phyloP scores from a whole-genome alignment of 2,797 vertebrate genomes.

The Pantherophis vulpinus region DNA sequence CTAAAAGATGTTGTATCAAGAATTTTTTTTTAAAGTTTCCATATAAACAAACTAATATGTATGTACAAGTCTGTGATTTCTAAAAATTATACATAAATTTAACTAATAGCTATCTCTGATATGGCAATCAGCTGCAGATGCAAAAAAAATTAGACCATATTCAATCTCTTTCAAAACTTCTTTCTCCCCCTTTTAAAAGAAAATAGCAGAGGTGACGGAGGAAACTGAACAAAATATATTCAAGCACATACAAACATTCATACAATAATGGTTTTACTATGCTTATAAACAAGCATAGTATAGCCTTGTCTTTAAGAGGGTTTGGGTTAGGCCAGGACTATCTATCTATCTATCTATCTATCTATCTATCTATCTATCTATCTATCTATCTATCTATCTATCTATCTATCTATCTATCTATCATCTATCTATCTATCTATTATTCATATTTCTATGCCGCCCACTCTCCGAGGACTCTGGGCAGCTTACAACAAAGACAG shows the following conservation, averaged over 20 bases:
- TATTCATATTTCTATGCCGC: no score
- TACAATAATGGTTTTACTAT: neutral
- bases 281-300: neutral
- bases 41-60: neutral
- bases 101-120: neutral
- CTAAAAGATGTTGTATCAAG: neutral
- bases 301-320: neutral
- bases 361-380: no score
- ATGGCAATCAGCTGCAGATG: neutral
- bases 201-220: neutral
- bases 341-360: no score
- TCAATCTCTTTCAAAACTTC: neutral
- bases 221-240: neutral
- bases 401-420: no score
- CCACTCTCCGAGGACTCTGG: no score
- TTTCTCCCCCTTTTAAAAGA: neutral
- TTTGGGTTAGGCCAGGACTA: neutral
- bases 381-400: no score
- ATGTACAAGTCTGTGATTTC: neutral
- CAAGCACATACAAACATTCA: neutral
- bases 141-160: neutral
- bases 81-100: no score
- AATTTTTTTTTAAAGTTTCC: neutral
- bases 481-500: no score
- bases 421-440: no score